Percentiles rank a stretch among this genome's conserved stretches.
phyloP scores from a whole-genome alignment of 2,888 invertebrate species.

The Netelia melanura region DNA sequence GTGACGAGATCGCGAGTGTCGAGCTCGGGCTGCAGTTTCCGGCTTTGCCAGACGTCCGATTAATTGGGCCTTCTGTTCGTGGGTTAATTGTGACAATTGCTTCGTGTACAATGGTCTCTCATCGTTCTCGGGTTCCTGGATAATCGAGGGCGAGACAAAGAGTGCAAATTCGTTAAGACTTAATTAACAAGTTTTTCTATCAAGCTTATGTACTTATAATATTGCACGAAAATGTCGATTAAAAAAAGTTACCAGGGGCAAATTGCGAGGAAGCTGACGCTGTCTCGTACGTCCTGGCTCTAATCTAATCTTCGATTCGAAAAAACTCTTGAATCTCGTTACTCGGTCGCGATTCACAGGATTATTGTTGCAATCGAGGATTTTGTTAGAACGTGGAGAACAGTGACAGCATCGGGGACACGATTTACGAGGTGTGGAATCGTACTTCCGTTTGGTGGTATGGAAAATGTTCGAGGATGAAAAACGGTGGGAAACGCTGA shows the following conservation, averaged over 20 bases:
- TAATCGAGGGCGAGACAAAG: conserved; percentile 2
- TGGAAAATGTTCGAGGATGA: neutral
- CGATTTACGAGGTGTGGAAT: conserved; percentile 10
- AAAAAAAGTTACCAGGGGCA: conserved; percentile 64
- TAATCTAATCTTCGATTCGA: conserved; percentile 65
- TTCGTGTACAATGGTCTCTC: conserved; percentile 79
- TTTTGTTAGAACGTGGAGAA: conserved; percentile 54
- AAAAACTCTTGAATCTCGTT: conserved; percentile 56
- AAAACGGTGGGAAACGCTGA: conserved; percentile 21
- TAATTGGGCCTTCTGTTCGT: conserved; percentile 80
- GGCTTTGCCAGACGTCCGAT: conserved; percentile 80
- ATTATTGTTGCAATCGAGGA: conserved; percentile 64
- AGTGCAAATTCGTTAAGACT: conserved; percentile 3
- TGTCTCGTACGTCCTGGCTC: conserved; percentile 55
- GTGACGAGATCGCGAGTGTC: conserved; percentile 79
- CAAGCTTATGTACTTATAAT: neutral
- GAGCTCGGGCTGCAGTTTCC: conserved; percentile 75
- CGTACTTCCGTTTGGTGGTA: conserved; percentile 30
- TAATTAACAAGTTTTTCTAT: neutral
- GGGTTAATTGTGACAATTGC: conserved; percentile 79
- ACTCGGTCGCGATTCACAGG: conserved; percentile 53
- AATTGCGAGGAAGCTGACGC: conserved; percentile 49
- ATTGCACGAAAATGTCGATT: conserved; percentile 14
- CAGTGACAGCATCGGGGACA: conserved; percentile 55
- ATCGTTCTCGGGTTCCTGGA: conserved; percentile 81